Percentiles rank a stretch among this genome's conserved stretches.
Evolutionary conservation across 2,797 vertebrate species (phyloP).

Genomic region (Sebastes nivosus): DNA sequence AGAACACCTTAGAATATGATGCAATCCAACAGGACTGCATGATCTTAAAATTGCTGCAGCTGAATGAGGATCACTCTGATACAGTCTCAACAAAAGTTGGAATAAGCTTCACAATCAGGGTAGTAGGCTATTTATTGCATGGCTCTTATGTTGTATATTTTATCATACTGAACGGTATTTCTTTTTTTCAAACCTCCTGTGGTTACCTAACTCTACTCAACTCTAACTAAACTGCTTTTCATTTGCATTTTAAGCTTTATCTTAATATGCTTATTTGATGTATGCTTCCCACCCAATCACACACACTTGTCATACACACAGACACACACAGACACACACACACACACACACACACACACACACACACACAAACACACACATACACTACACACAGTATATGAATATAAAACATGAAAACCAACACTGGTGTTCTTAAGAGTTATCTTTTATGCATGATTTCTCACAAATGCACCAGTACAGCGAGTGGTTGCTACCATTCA

Average conservation of each 20-base stretch:
- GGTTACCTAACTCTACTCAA: neutral
- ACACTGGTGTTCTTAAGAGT: neutral
- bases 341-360: neutral
- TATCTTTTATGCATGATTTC: constrained; percentile 29
- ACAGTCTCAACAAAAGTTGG: neutral
- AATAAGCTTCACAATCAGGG: neutral
- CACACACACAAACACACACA: neutral
- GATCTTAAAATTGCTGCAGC: neutral
- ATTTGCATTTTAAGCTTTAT: neutral
- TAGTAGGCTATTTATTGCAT: neutral
- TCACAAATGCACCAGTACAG: constrained; percentile 4
- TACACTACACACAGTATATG: neutral
- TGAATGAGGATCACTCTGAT: neutral
- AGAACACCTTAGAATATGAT: neutral
- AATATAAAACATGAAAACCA: neutral
- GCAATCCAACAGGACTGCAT: neutral
- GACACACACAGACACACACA: too few species aligned
- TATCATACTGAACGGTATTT: neutral
- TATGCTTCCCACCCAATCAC: rapidly evolving
- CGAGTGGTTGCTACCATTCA: neutral
- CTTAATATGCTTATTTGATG: neutral
- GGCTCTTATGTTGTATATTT: neutral
- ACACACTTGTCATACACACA: neutral
- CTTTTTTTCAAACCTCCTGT: neutral
- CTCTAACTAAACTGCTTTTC: neutral